A percentile compares a stretch with the other conserved stretches of the same genome.
These are phyloP conservation scores for Crossocerus cetratus DNA, from an alignment of 2,888 invertebrate species.

Conservation along the genomic window DNA sequence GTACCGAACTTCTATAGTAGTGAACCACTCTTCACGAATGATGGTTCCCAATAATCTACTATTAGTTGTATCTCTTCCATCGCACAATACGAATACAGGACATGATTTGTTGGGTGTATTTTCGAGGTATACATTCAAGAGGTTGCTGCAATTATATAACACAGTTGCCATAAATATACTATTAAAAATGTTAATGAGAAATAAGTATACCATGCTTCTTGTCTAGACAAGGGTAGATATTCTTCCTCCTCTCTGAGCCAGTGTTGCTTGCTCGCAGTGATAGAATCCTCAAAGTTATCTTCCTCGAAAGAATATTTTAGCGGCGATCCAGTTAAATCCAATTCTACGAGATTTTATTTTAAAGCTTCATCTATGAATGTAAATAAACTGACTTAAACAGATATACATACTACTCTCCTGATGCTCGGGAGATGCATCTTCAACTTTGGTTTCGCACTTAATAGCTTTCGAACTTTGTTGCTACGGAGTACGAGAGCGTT, in stretches of 20 bases:
- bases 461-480: too few relatives aligned
- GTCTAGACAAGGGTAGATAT: constrained; percentile 54
- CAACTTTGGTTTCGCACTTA: too few relatives aligned
- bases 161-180: neutral
- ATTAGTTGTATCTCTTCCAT: constrained; percentile 51
- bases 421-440: too few relatives aligned
- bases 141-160: constrained; percentile 38
- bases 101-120: constrained; percentile 23
- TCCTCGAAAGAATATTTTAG: constrained; percentile 60
- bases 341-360: constrained; percentile 29
- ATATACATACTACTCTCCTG: too few relatives aligned
- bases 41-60: constrained; percentile 53
- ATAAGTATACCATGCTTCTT: constrained; percentile 55
- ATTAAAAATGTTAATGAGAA: neutral
- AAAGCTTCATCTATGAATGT: neutral
- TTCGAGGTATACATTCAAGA: constrained; percentile 54
- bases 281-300: constrained; percentile 53
- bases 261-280: constrained; percentile 42
- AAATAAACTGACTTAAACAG: neutral
- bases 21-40: constrained; percentile 47
- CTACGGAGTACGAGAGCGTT: too few relatives aligned
- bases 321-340: constrained; percentile 65
- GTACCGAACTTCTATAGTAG: constrained; percentile 50
- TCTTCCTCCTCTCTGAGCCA: constrained; percentile 61
- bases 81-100: constrained; percentile 60